Base-by-base conservation (phyloP, 2,113 vertebrate species). In the Prunella fulvescens region DNA sequence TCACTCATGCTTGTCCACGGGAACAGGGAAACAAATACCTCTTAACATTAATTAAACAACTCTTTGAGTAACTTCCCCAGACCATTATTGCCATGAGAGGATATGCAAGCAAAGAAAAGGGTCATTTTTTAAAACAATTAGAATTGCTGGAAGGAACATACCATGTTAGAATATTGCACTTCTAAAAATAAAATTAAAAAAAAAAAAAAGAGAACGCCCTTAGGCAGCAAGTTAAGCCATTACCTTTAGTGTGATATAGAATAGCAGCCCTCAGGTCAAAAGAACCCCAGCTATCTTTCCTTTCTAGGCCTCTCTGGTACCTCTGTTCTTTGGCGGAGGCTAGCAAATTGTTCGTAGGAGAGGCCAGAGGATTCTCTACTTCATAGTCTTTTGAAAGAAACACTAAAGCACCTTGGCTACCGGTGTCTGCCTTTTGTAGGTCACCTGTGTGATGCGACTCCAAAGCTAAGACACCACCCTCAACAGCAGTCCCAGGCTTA, bases 181-280 rank as follows among this genome's bases (percentile, higher is more conserved):
- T 42, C 29, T 39, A 40, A 66, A 39, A 37, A 42, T 5, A 47
- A 57, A 81, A 35, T 0, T 3, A 19, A 19, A 33, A 56, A 56
- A n/a, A 26, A 28, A 12, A 56, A 35, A 15, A 40, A 92, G 24
- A 96, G 56, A 73, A 64, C 1, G 76, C 92, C 87, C n/a, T 96
- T 79, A 93, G 66, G 60, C 95, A 97, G 95, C 53, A 95, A 96
- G 83, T 61, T 5, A 84, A 97, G 33, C 54, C 86, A 71, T 99
- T 99, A 99, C 99, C 99, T 99, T 99, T 99, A 99, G 98, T 99
- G 98, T 99, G 99, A 99, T 99, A 99, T 97, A 98, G 97, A 98
- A 99, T 98, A 98, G 99, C 99, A 98, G 99, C 99, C 98, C 98
- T 99, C 97, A 99, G 95, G 96, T 99, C 98, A 97, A 99, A 99